A percentile compares a stretch with the other conserved stretches of the same genome.
Conservation (phyloP, 2,113 vertebrate genomes). For the Campylomormyrus tamandua region DNA sequence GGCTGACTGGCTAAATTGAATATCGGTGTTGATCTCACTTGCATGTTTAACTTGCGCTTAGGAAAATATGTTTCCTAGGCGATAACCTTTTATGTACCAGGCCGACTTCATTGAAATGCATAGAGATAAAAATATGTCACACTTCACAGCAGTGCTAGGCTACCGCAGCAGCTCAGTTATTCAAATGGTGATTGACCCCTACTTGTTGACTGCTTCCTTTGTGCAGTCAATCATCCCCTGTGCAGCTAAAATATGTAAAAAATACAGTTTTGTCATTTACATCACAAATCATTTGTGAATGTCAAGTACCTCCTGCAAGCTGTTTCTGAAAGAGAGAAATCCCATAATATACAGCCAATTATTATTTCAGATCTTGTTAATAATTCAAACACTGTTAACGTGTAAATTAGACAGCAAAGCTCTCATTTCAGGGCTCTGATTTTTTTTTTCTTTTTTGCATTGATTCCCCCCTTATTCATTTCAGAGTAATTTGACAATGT, state of each 20-base stretch:
- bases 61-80: constrained; percentile 99
- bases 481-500: constrained; percentile 62
- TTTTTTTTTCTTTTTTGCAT: constrained; percentile 32
- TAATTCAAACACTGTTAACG: constrained; percentile 69
- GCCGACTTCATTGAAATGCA: constrained; percentile 99
- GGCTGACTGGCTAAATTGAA: constrained; percentile 99
- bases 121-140: constrained; percentile 99
- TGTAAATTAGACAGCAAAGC: constrained; percentile 60
- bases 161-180: constrained; percentile 87
- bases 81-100: constrained; percentile 99
- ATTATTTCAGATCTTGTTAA: constrained; percentile 75
- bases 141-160: constrained; percentile 82
- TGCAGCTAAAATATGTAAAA: constrained; percentile 90
- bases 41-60: constrained; percentile 99
- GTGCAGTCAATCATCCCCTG: constrained; percentile 96
- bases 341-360: constrained; percentile 84
- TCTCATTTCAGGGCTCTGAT: constrained; percentile 44
- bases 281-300: constrained; percentile 96
- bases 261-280: constrained; percentile 93
- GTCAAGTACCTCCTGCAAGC: constrained; percentile 80
- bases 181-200: constrained; percentile 99
- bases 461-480: constrained; percentile 46
- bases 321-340: constrained; percentile 65
- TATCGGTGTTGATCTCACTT: constrained; percentile 99
- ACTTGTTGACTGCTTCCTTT: constrained; percentile 92